These are phyloP conservation scores for Melanotaenia maccullochi DNA, from an alignment of 2,797 vertebrate genomes.

Conservation along the genomic window DNA sequence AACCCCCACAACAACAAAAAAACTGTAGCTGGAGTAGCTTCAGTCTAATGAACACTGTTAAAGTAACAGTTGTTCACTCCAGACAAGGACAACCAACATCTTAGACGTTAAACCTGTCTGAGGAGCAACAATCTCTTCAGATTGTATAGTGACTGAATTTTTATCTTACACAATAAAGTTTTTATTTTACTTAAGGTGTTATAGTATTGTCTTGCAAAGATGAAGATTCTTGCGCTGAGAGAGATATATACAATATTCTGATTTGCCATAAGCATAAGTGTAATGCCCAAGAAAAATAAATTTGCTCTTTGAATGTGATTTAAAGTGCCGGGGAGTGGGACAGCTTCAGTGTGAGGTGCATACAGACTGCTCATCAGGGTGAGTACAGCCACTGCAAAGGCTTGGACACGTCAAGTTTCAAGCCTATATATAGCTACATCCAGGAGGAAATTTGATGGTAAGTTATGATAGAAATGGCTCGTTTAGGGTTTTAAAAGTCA, in stretches of 20 bases:
- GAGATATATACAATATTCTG: neutral
- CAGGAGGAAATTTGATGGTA: no score
- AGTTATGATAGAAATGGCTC: neutral
- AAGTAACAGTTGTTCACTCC: neutral
- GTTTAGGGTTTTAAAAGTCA: neutral
- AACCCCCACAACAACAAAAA: neutral
- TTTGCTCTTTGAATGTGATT: no score
- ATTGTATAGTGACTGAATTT: neutral
- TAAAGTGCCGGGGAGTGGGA: neutral
- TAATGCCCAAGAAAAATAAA: no score
- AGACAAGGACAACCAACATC: neutral
- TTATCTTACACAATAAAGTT: no score
- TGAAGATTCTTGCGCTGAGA: neutral
- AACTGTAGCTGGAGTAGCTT: neutral
- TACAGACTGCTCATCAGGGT: neutral
- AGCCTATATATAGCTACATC: no score
- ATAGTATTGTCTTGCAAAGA: neutral
- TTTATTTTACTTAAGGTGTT: no score
- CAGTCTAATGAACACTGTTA: neutral
- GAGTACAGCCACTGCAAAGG: no score
- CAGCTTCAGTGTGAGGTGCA: neutral
- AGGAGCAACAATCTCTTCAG: neutral
- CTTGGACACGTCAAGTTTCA: no score
- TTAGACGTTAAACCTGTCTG: neutral
- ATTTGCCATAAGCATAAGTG: neutral